These are phyloP conservation scores for Phengaris alcon DNA, from an alignment of 2,888 invertebrate genomes.

Conservation along the genomic window DNA sequence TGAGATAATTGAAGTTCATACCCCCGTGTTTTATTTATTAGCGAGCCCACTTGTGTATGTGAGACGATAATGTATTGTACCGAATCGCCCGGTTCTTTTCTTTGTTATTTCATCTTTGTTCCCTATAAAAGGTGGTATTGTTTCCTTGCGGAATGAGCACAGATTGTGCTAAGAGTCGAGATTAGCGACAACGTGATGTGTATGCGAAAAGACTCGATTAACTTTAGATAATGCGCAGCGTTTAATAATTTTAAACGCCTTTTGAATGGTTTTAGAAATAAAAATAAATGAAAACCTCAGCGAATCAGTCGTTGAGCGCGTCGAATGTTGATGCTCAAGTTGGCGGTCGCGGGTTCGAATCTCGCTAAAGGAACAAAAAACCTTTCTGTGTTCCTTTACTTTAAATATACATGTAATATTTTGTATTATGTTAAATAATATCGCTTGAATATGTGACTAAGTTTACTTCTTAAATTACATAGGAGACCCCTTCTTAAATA, in stretches of 20 bases:
- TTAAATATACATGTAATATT: too few relatives aligned
- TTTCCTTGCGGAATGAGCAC: constrained; percentile 66
- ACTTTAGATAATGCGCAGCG: constrained; percentile 22
- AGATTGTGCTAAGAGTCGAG: constrained; percentile 74
- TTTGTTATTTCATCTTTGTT: constrained; percentile 73
- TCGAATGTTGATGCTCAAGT: too few relatives aligned
- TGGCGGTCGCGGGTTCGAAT: too few relatives aligned
- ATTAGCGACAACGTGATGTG: constrained; percentile 73
- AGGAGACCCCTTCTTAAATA: too few relatives aligned
- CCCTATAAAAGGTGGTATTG: constrained; percentile 70
- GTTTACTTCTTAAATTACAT: too few relatives aligned
- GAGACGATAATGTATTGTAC: constrained; percentile 59
- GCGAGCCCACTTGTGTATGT: constrained; percentile 56
- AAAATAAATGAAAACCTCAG: too few relatives aligned
- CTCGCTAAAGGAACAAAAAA: too few relatives aligned
- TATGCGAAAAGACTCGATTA: constrained; percentile 43
- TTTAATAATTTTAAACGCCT: constrained; percentile 7
- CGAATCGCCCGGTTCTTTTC: constrained; percentile 69
- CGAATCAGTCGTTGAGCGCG: too few relatives aligned
- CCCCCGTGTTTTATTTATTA: constrained; percentile 20
- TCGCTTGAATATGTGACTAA: too few relatives aligned
- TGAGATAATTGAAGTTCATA: constrained; percentile 22
- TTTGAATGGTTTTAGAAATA: background rate
- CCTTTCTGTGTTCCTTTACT: too few relatives aligned
- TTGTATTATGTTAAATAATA: too few relatives aligned